These are phyloP conservation scores for Xanthia togata DNA, from an alignment of 2,888 invertebrate genomes.

Conservation along the genomic window DNA sequence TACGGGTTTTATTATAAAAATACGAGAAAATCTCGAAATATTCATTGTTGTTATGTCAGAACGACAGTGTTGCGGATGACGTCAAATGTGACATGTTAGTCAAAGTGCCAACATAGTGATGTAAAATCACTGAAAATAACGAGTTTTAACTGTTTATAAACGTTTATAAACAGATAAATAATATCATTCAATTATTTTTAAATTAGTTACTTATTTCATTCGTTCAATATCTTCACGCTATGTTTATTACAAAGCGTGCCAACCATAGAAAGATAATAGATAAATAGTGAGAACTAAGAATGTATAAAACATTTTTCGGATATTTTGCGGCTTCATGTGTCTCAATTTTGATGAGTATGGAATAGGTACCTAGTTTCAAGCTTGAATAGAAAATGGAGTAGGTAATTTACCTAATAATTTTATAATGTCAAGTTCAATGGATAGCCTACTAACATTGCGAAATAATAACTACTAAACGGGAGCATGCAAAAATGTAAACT, in stretches of 20 bases:
- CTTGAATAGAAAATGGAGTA: background rate
- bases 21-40: constrained; percentile 76
- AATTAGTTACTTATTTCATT: background rate
- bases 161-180: constrained; percentile 41
- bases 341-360: too few relatives aligned
- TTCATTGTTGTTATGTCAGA: constrained; percentile 78
- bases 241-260: background rate
- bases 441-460: background rate
- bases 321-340: too few relatives aligned
- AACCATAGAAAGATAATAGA: background rate
- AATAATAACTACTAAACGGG: background rate
- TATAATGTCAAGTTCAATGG: background rate
- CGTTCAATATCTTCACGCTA: constrained; percentile 27
- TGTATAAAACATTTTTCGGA: background rate
- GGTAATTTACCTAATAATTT: too few relatives aligned
- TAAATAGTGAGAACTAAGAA: too few relatives aligned
- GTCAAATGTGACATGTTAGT: background rate
- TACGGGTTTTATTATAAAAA: constrained; percentile 80
- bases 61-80: constrained; percentile 14
- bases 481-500: constrained; percentile 10
- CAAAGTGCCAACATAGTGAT: constrained; percentile 27
- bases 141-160: background rate
- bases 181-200: background rate
- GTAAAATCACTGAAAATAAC: constrained; percentile 9
- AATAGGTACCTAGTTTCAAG: background rate